Conservation (phyloP, 2,888 invertebrate species). For the Papilio demoleus region DNA sequence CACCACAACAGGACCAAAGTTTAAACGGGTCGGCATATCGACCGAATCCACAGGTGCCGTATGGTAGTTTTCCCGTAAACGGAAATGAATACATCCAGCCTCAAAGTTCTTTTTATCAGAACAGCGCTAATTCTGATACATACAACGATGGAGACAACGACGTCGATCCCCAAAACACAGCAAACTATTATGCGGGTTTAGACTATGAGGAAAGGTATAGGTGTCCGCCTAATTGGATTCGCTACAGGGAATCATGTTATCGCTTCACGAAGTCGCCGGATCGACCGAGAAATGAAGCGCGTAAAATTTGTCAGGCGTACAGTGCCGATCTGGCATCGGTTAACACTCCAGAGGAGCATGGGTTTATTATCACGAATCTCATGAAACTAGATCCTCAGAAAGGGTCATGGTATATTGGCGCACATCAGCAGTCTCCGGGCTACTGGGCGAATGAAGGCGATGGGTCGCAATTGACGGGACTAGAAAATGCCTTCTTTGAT, state of each 20-base stretch:
- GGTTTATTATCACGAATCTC: slow-evolving; percentile 92
- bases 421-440: slow-evolving; percentile 88
- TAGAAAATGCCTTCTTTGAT: slow-evolving; percentile 92
- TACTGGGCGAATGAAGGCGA: slow-evolving; percentile 94
- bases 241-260: slow-evolving; percentile 92
- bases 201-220: slow-evolving; percentile 75
- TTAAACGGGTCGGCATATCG: slow-evolving; percentile 66
- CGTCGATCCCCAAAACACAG: slow-evolving; percentile 70
- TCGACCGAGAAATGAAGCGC: slow-evolving; percentile 90
- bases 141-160: slow-evolving; percentile 69
- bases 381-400: slow-evolving; percentile 93
- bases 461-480: slow-evolving; percentile 88
- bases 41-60: slow-evolving; percentile 68
- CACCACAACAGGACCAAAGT: slow-evolving; percentile 56
- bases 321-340: slow-evolving; percentile 92
- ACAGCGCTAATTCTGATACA: slow-evolving; percentile 62
- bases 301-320: slow-evolving; percentile 92
- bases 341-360: slow-evolving; percentile 92
- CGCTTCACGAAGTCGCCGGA: slow-evolving; percentile 94
- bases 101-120: slow-evolving; percentile 76
- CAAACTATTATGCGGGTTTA: slow-evolving; percentile 71
- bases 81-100: slow-evolving; percentile 63
- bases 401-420: slow-evolving; percentile 93
- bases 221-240: slow-evolving; percentile 95
- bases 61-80: slow-evolving; percentile 74